These are phyloP conservation scores for Cebuella pygmaea DNA, from an alignment of 2,797 vertebrate species.

Conservation along the genomic window DNA sequence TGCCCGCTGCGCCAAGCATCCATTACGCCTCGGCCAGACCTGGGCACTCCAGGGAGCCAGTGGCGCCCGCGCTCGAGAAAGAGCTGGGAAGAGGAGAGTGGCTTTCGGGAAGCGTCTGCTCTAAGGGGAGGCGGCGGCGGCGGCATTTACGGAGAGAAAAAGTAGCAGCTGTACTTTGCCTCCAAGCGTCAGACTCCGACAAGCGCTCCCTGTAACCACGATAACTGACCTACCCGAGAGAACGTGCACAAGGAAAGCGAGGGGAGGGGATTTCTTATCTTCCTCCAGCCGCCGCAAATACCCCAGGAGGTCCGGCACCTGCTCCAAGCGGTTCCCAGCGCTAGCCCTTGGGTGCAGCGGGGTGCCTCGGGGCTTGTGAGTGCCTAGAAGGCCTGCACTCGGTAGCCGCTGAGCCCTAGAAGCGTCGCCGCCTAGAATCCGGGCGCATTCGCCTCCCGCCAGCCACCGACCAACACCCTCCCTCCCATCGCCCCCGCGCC, in stretches of 20 bases:
- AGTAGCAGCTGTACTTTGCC: slow-evolving; percentile 69
- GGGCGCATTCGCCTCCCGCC: neutral
- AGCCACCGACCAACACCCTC: neutral
- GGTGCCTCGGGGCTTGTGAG: neutral
- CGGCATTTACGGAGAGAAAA: neutral
- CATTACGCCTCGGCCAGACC: slow-evolving; percentile 34
- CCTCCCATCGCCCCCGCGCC: neutral
- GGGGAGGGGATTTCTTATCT: neutral
- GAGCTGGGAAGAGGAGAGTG: slow-evolving; percentile 8
- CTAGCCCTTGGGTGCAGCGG: neutral
- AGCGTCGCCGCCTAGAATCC: neutral
- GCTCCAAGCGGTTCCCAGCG: neutral
- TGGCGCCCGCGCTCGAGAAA: slow-evolving; percentile 58
- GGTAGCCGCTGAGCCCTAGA: neutral
- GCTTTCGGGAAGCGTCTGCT: slow-evolving; percentile 63
- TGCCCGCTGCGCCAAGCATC: neutral
- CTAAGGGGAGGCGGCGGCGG: neutral
- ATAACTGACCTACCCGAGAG: neutral
- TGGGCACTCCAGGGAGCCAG: slow-evolving; percentile 52
- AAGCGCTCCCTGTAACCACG: neutral
- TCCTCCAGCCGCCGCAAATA: neutral
- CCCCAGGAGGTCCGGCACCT: neutral
- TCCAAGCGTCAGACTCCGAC: slow-evolving; percentile 44
- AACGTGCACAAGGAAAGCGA: neutral
- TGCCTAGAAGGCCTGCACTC: neutral